phyloP scores from a whole-genome alignment of 2,888 invertebrate genomes.

The Oligia fasciuncula region DNA sequence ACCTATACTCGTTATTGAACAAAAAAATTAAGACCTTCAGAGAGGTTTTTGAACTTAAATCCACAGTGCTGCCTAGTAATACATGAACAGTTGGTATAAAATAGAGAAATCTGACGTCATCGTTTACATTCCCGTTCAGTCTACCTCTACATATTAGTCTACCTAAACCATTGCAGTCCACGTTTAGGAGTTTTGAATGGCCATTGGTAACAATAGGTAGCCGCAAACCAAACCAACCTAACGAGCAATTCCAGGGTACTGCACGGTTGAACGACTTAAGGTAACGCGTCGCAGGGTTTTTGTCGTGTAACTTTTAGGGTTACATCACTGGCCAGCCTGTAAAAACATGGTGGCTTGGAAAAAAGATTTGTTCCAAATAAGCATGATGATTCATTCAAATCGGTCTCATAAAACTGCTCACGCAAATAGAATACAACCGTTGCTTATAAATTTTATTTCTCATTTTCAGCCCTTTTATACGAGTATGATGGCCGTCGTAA shows the following conservation, averaged over 20 bases:
- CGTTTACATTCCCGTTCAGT: not conserved
- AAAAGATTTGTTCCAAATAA: not conserved
- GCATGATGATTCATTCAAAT: not conserved
- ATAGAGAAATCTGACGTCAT: not conserved
- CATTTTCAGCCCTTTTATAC: conserved; percentile 10
- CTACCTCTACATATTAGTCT: too few relatives aligned
- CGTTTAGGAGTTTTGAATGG: not conserved
- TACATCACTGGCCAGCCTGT: not conserved
- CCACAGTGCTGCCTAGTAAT: not conserved
- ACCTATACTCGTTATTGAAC: conserved; percentile 11
- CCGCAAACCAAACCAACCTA: not conserved
- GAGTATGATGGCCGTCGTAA: conserved; percentile 21
- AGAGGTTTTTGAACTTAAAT: conserved; percentile 5
- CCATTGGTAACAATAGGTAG: conserved; percentile 2
- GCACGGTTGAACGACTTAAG: not conserved
- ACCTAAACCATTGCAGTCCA: not conserved
- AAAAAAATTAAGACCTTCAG: not conserved
- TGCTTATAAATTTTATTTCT: conserved; percentile 22
- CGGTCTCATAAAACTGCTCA: conserved; percentile 10
- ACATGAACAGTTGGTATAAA: not conserved
- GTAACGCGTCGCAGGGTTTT: not conserved
- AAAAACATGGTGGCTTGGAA: not conserved
- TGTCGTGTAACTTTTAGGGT: not conserved
- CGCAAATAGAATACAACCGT: not conserved
- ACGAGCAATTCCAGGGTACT: not conserved